Percentiles rank a stretch among this genome's conserved stretches.
Evolutionary conservation across 2,888 invertebrate species (phyloP).

Genomic region (Parnassius glacialis): DNA sequence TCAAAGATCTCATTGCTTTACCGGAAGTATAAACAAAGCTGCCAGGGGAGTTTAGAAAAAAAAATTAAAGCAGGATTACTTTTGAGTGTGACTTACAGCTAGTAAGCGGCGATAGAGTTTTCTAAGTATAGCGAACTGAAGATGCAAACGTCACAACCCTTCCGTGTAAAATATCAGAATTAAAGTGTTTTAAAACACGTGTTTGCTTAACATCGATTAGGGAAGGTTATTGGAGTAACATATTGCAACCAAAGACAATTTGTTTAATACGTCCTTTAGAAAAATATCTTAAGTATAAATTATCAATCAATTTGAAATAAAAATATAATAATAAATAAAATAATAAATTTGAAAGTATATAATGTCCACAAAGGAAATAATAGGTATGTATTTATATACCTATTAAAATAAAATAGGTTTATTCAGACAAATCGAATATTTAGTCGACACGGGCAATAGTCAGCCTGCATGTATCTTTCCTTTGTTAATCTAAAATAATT

Average conservation of each 20-base stretch:
- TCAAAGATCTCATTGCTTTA: conserved; percentile 49
- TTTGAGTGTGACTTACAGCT: conserved; percentile 46
- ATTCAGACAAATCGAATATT: too few species aligned
- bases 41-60: conserved; percentile 64
- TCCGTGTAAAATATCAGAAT: conserved; percentile 72
- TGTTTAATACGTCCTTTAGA: conserved; percentile 39
- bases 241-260: conserved; percentile 56
- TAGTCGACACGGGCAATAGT: too few species aligned
- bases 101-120: conserved; percentile 38
- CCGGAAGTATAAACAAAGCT: conserved; percentile 65
- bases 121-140: conserved; percentile 69
- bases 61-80: conserved; percentile 60
- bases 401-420: too few species aligned
- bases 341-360: too few species aligned
- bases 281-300: too few species aligned
- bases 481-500: too few species aligned
- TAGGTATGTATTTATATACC: too few species aligned
- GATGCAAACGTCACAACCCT: conserved; percentile 66
- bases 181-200: conserved; percentile 72
- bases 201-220: conserved; percentile 65
- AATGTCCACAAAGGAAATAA: too few species aligned
- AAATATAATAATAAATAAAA: too few species aligned
- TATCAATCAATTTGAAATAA: too few species aligned
- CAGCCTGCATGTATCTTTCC: too few species aligned
- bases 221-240: conserved; percentile 50